Evolutionary conservation across 2,113 vertebrate genomes (phyloP).

Genomic region (Microtus ochrogaster): DNA sequence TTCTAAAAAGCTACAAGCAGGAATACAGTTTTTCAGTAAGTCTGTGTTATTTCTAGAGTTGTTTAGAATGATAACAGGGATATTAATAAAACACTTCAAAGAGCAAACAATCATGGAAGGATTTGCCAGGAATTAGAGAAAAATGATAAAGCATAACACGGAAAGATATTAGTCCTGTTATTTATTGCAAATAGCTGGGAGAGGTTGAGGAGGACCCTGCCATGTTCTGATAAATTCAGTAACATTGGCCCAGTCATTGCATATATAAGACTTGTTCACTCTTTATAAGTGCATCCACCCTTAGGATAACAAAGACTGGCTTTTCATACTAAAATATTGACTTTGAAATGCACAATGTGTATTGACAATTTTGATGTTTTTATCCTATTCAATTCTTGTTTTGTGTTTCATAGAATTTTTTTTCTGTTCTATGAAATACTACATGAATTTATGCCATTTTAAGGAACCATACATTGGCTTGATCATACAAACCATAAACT

Average conservation of each 20-base stretch:
- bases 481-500: not conserved
- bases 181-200: conserved; percentile 45
- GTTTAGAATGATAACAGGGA: conserved; percentile 36
- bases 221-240: conserved; percentile 39
- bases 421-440: not conserved
- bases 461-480: not conserved
- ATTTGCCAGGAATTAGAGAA: conserved; percentile 65
- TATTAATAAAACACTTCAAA: conserved; percentile 54
- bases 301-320: not conserved
- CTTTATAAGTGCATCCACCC: not conserved
- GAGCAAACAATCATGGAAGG: conserved; percentile 37
- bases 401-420: not conserved
- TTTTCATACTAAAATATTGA: not conserved
- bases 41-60: not conserved
- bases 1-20: conserved; percentile 40
- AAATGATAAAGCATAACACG: conserved; percentile 49
- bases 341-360: conserved; percentile 31
- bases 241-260: not conserved
- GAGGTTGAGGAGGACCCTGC: conserved; percentile 36
- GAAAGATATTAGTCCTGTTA: conserved; percentile 36
- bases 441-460: not conserved
- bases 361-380: not conserved
- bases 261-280: not conserved
- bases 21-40: conserved; percentile 47
- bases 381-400: not conserved